Evolutionary conservation across 2,888 invertebrate species (phyloP).

Genomic region (Mesodorylaimus sp.): DNA sequence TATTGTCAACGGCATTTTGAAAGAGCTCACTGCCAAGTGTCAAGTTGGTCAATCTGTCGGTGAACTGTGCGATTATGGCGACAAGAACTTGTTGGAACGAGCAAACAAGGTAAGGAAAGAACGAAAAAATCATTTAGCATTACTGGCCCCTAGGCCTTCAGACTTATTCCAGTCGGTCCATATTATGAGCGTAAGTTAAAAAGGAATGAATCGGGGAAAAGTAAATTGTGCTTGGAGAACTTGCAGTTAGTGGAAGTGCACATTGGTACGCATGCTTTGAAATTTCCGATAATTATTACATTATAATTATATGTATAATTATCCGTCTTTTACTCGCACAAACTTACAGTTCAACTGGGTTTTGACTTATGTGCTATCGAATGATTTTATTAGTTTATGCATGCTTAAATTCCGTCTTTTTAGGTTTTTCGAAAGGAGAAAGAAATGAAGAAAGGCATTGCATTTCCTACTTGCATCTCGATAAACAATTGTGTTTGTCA

Average conservation of each 20-base stretch:
- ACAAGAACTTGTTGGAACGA: conserved; percentile 65
- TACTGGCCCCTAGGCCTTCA: neutral
- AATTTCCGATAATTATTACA: too few relatives aligned
- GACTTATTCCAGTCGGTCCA: too few relatives aligned
- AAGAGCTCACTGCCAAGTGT: conserved; percentile 68
- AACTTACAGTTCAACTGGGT: too few relatives aligned
- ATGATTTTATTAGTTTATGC: too few relatives aligned
- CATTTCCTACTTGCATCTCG: conserved; percentile 95
- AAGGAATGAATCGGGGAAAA: too few relatives aligned
- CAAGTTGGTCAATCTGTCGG: conserved; percentile 66
- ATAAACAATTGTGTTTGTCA: conserved; percentile 98
- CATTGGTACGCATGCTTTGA: too few relatives aligned
- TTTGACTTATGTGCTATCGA: too few relatives aligned
- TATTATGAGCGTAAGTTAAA: too few relatives aligned
- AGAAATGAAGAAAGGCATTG: conserved; percentile 81
- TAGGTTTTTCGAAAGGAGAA: conserved; percentile 94
- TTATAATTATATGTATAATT: too few relatives aligned
- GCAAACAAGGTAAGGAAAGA: conserved; percentile 56
- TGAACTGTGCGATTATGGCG: conserved; percentile 78
- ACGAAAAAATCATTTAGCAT: neutral
- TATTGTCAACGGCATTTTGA: conserved; percentile 59
- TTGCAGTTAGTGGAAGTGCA: too few relatives aligned
- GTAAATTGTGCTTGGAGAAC: too few relatives aligned
- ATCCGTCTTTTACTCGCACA: too few relatives aligned
- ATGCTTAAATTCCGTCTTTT: neutral